Evolutionary conservation across 2,888 invertebrate species (phyloP), one percentile per base, ranked within the genome.

Genomic region (Mesoligia furuncula): DNA sequence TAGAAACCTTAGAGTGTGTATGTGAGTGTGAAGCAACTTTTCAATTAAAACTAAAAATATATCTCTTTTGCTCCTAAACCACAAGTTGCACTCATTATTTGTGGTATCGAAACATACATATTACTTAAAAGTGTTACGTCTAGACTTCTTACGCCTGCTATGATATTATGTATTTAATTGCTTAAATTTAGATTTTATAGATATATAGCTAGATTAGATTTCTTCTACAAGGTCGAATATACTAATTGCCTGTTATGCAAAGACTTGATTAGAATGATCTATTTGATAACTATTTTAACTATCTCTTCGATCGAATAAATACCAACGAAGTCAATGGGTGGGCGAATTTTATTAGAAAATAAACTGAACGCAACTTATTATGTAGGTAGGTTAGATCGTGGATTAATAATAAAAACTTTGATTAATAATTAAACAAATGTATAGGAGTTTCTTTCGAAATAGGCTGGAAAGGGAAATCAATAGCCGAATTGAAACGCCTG

Each of bases 161-260:
- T 70, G 6, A 36, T 36, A 36, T 48, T 36, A 36, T 48, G 27
- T 17, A 72, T 66, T 45, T 65, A 45, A 66, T 67, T 51, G 51
- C 13, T 17, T 42, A 31, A 15, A 45, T 57, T 70, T 36, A 78
- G 42, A 36, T 36, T 6, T 6, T 36, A 5, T 36, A 36, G 36
- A 27, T 31, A 17, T 15, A 68, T 57, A 64, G 5, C 31, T 42
- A 57, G 27, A 85, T 70, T 59, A 48, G n/a, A 27, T 59, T 77
- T 39, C 42, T 39, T 82, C 2, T 36, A 27, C 86, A 83, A 83
- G 86, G 79, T 70, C 57, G n/a, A n/a, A 39, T 7, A 27, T 20
- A 66, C 11, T 75, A 36, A 83, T 83, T 73, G 42, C 42, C 17
- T n/a, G 24, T 66, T 54, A 54, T 57, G 65, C 39, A 83, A 86